phyloP scores from a whole-genome alignment of 2,888 invertebrate species.

The Gerris lacustris region DNA sequence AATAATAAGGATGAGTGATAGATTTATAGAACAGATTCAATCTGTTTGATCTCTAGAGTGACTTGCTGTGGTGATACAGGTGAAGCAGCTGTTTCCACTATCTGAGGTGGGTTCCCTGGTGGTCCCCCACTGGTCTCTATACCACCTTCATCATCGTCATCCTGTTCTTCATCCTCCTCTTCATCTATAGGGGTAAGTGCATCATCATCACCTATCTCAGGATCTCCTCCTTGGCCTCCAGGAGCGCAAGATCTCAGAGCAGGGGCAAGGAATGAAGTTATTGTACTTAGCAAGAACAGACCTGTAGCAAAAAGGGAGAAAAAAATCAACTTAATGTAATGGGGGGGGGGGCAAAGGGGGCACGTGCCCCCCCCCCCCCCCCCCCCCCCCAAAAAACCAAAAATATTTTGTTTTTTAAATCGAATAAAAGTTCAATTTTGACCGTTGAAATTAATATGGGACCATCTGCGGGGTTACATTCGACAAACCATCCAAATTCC shows the following conservation, averaged over 20 bases:
- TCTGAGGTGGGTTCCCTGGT: slow-evolving; percentile 45
- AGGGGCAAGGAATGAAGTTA: slow-evolving; percentile 74
- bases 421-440: too few species aligned
- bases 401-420: too few species aligned
- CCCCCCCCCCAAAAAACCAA: too few species aligned
- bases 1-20: not conserved
- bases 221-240: slow-evolving; percentile 40
- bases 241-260: slow-evolving; percentile 48
- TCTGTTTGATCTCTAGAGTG: slow-evolving; percentile 50
- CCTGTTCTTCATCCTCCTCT: slow-evolving; percentile 56
- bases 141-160: slow-evolving; percentile 51
- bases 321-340: slow-evolving; percentile 33
- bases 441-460: too few species aligned
- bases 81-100: slow-evolving; percentile 63
- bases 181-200: slow-evolving; percentile 72
- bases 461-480: too few species aligned
- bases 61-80: slow-evolving; percentile 35
- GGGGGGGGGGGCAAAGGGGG: too few species aligned
- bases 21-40: slow-evolving; percentile 57
- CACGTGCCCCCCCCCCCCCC: too few species aligned
- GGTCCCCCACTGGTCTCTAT: slow-evolving; percentile 36
- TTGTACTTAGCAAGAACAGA: slow-evolving; percentile 67
- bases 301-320: slow-evolving; percentile 92
- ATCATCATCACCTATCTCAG: slow-evolving; percentile 50
- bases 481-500: too few species aligned